Percentiles rank a stretch among this genome's conserved stretches.
phyloP scores from a whole-genome alignment of 2,797 vertebrate species.

The Acrossocheilus wenchowensis region DNA sequence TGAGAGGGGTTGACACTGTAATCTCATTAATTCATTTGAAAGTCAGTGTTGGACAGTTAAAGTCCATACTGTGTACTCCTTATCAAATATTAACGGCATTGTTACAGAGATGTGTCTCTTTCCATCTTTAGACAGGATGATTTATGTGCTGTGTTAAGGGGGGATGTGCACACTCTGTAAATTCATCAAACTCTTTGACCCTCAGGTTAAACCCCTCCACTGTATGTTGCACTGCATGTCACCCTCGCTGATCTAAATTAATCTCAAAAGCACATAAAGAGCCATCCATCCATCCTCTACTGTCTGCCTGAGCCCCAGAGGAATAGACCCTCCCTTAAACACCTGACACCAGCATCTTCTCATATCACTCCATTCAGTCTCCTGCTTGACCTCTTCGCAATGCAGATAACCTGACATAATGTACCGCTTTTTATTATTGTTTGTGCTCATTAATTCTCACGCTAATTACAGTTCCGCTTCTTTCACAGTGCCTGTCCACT shows the following conservation, averaged over 20 bases:
- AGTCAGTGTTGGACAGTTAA: slow-evolving; percentile 4
- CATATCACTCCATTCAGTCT: background rate
- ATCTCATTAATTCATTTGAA: background rate
- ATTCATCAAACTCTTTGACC: slow-evolving; percentile 63
- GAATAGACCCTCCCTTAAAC: slow-evolving; percentile 21
- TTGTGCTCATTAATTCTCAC: slow-evolving; percentile 48
- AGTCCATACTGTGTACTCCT: slow-evolving; percentile 13
- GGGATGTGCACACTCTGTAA: slow-evolving; percentile 45
- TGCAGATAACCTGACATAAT: slow-evolving; percentile 18
- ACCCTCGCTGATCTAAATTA: slow-evolving; percentile 50
- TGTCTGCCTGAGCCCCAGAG: slow-evolving; percentile 18
- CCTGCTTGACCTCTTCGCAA: slow-evolving; percentile 16
- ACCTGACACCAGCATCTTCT: slow-evolving; percentile 31
- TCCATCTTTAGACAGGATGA: slow-evolving; percentile 67
- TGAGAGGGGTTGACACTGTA: slow-evolving; percentile 3
- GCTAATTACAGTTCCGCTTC: slow-evolving; percentile 49
- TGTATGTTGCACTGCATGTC: slow-evolving; percentile 44
- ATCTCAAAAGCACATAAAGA: slow-evolving; percentile 23
- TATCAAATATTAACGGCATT: slow-evolving; percentile 60
- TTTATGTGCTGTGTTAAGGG: slow-evolving; percentile 68
- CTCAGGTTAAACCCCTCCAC: slow-evolving; percentile 45
- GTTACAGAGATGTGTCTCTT: slow-evolving; percentile 28
- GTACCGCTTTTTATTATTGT: slow-evolving; percentile 34
- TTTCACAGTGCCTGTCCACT: slow-evolving; percentile 23
- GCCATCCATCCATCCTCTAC: slow-evolving; percentile 12